Evolutionary conservation across 2,888 invertebrate genomes (phyloP), one percentile per base, ranked within the genome.

Genomic region (Pseudolycoriella hygida): DNA sequence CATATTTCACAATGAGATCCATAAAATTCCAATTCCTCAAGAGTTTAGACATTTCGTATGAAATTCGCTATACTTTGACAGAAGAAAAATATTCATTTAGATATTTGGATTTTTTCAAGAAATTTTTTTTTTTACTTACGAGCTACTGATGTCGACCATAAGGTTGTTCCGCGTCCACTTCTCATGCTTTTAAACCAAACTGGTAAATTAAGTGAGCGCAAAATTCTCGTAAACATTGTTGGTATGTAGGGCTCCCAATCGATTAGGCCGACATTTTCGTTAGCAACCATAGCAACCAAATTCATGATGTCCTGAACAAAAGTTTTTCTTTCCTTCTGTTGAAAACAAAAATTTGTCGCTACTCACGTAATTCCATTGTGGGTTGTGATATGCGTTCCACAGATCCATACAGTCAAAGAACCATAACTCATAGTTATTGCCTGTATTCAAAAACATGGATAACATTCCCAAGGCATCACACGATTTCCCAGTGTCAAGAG

Each of bases 181-280:
- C 72, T 72, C 56, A 71, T 69, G 49, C 79, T 74, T 55, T 80
- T 80, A 57, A 80, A 81, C 49, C 76, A 72, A 45, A 89, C 85
- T 1, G 88, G 89, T 44, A 92, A 67, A 56, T 80, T 77, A 45
- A 90, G 72, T 34, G 77, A 76, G 51, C 81, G 72, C 49, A 85
- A 63, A 58, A 75, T 80, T 59, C 77, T 69, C 11, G 75, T 74
- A 56, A 82, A 85, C 74, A 86, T 80, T 46, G 75, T 65, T 1
- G 88, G 79, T 44, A 88, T 72, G 57, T 88, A 73, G 0, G 85
- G 84, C 49, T 80, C 77, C 92, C 92, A 94, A 60, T 94, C 78
- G 39, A 93, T 77, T 44, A 78, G 76, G 1, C 92, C 90, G 44
- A 85, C 79, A 60, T 81, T 86, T 53, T 73, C 68, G 53, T 71